Base-by-base conservation (phyloP, 2,888 invertebrate genomes). In the Lottia gigantea region DNA sequence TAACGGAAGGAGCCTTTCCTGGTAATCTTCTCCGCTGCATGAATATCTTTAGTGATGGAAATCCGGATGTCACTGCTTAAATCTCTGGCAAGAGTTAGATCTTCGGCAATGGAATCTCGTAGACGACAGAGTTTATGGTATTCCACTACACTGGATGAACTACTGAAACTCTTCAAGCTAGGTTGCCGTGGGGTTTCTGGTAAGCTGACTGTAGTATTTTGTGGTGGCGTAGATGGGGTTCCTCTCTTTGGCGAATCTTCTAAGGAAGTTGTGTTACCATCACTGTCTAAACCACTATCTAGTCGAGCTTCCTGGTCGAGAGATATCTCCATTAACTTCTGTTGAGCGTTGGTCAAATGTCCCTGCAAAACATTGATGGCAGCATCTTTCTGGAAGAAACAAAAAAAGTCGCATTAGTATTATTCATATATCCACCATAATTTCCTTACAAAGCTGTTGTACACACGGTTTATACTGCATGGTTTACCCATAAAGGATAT, bases 371-470 rank as follows among this genome's bases (percentile, higher is more conserved):
- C 74, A 19, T 80, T 72, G 46, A 85, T 81, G 47, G 75, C 69
- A 2, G 66, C 65, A 61, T 82, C 79, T 76, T 84, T 85, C 85
- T 85, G 79, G 16, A 80, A 80, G 63, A 67, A 71, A 46, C 55
- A 15, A 64, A 2, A 14, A 46, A 64, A 7, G 26, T 63, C 23
- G 25, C 11, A 14, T 19, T 25, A 49, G 31, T 31, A 31, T 31
- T 2, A 31, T 31, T 6, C 31, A 31, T 31, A 31, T 31, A 31
- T 4, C 3, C 31, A 31, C 6, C 31, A 31, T 31, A 31, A 31
- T 31, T 31, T n/a, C n/a, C n/a, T n/a, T n/a, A n/a, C n/a, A n/a
- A n/a, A n/a, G n/a, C n/a, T n/a, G n/a, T n/a, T n/a, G n/a, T n/a
- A n/a, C n/a, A n/a, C n/a, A n/a, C n/a, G n/a, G n/a, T n/a, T n/a